Percentiles rank a stretch among this genome's conserved stretches.
phyloP scores from a whole-genome alignment of 1,140 invertebrate genomes.

The Paraescarpia echinospica region DNA sequence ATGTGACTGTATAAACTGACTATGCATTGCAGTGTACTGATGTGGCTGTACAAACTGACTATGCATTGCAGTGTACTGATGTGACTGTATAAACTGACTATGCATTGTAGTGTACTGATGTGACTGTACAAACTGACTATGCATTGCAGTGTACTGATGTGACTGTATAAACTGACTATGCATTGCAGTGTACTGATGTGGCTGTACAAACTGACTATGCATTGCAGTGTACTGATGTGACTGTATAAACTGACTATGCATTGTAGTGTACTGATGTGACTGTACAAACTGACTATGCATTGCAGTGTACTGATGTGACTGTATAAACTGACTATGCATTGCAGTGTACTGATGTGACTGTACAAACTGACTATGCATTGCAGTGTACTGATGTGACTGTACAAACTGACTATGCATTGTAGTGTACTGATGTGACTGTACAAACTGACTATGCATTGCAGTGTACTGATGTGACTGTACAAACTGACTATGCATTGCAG shows the following conservation, averaged over 20 bases:
- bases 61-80: slow-evolving; percentile 46
- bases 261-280: background rate
- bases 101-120: no score
- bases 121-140: no score
- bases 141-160: background rate
- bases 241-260: background rate
- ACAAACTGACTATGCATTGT: slow-evolving; percentile 19
- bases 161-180: background rate
- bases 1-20: no score
- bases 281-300: background rate
- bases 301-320: slow-evolving; percentile 53
- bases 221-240: no score
- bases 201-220: slow-evolving; percentile 68
- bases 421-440: slow-evolving; percentile 56
- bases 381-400: background rate
- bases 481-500: background rate
- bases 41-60: background rate
- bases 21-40: background rate
- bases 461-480: no score
- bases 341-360: no score
- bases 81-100: slow-evolving; percentile 66
- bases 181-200: slow-evolving; percentile 50
- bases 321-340: slow-evolving; percentile 70
- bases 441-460: no score
- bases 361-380: background rate